A percentile compares a stretch with the other conserved stretches of the same genome.
Evolutionary conservation across 2,888 invertebrate genomes (phyloP).

Genomic region (Drosophila pseudotakahashii): DNA sequence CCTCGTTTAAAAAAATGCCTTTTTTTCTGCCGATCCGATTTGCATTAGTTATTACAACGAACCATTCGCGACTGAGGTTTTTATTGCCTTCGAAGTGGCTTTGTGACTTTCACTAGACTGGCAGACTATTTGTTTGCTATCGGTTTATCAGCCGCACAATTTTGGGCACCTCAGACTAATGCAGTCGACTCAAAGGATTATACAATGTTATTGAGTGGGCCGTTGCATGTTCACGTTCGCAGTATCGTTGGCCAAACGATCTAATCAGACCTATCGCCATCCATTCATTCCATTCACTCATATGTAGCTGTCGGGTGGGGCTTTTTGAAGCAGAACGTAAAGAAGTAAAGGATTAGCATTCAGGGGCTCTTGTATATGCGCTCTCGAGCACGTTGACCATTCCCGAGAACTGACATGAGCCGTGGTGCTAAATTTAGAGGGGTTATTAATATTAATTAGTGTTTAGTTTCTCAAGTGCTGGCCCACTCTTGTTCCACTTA

Average conservation of each 20-base stretch:
- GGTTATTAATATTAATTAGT: slow-evolving; percentile 46
- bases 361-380: slow-evolving; percentile 25
- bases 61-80: slow-evolving; percentile 18
- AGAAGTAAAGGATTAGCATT: slow-evolving; percentile 2
- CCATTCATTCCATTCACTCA: neutral
- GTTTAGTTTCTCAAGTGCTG: slow-evolving; percentile 34
- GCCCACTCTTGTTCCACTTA: slow-evolving; percentile 40
- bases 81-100: slow-evolving; percentile 23
- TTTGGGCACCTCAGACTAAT: slow-evolving; percentile 29
- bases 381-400: slow-evolving; percentile 30
- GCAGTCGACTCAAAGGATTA: slow-evolving; percentile 40
- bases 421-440: slow-evolving; percentile 23
- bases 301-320: neutral
- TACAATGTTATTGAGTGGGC: slow-evolving; percentile 40
- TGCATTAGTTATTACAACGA: slow-evolving; percentile 14
- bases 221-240: slow-evolving; percentile 37
- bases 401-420: slow-evolving; percentile 1
- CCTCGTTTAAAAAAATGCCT: no score
- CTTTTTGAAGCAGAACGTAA: neutral
- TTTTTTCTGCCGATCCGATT: slow-evolving; percentile 3
- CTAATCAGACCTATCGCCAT: neutral
- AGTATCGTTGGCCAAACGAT: slow-evolving; percentile 27
- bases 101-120: slow-evolving; percentile 18
- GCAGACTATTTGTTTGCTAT: slow-evolving; percentile 40
- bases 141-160: slow-evolving; percentile 35